Base-by-base conservation (phyloP, 1,140 invertebrate species). In the Tetramorium alpestre region DNA sequence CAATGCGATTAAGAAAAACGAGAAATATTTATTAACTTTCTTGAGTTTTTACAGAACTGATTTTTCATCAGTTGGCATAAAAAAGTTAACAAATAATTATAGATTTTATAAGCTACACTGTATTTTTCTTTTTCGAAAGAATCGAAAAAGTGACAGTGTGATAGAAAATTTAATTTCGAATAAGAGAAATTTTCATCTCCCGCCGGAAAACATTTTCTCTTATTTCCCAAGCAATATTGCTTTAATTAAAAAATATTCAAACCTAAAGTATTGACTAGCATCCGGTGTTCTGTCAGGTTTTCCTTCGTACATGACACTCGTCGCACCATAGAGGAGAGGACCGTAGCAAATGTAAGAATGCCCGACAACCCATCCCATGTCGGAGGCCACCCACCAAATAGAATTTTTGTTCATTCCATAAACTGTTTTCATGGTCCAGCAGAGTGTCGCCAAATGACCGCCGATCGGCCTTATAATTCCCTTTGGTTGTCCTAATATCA, bases 261-360 rank as follows among this genome's bases (percentile, higher is more conserved):
- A 97, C 97, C 97, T 97, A 93, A 98, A 99, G 95, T 98, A 99
- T 92, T 98, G 98, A 41, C 97, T 97, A 5, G 98, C 97, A 95
- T 99, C 97, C 0, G 98, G 98, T 1, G 98, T 99, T 76, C 98
- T 97, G 90, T 99, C 98, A 0, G 98, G 98, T 93, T 99, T 99
- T 2, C 99, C 99, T 95, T 99, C 99, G 95, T 98, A 99, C 95
- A 99, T 96, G 1, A 99, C 96, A 88, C 98, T 98, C 0, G 98
- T 99, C 49, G 97, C 96, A 1, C 98, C 97, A 88, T 97, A 97
- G 0, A 98, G 93, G 0, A 99, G 95, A 0, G 99, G 98, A 3
- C 97, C 98, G 90, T 99, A 99, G 93, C 98, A 98, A 77, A 99
- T 99, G 92, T 99, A 99, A 0, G 98, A 98, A 94, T 99, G 98